Base-by-base conservation (phyloP, 2,113 vertebrate species). In the Paradoxurus hermaphroditus region DNA sequence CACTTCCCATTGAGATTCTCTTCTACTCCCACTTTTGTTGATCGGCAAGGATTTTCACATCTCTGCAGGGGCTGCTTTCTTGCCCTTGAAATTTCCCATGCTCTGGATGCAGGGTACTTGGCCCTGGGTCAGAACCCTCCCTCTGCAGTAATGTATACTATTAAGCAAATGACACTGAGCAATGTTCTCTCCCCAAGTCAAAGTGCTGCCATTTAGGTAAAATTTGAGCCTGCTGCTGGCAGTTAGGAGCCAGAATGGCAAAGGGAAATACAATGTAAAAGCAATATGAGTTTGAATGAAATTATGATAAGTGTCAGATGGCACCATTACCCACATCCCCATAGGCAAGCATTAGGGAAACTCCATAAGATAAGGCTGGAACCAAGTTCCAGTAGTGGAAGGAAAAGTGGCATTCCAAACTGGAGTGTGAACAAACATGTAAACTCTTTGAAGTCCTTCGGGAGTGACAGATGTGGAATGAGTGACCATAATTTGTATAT, bases 241-340 rank as follows among this genome's bases (percentile, higher is more conserved):
- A 98, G 97, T 98, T 98, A 98, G 98, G 97, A 98, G 98, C 97
- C 98, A 98, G 98, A 99, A 98, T 97, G 97, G 98, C 97, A 98
- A 98, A 98, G 86, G 94, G 97, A 98, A 98, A 98, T 98, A 98
- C 97, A 98, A 98, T 98, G 97, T 97, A 98, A 98, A 98, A 98
- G 98, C 97, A 98, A 98, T 98, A 98, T 98, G 98, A 98, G 97
- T 98, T 98, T 97, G 98, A 98, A 98, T 98, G 96, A 98, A 98
- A 99, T 99, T 98, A 98, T 98, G 97, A 94, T 98, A 98, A 98
- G 98, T 98, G 96, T 99, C 98, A 98, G 97, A 98, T 99, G 98
- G 98, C 97, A 98, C 97, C 97, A 98, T 99, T 99, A 98, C 92
- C 93, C 46, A 41, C 95, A 98, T 98, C 90, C 98, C 98, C 95